phyloP scores from a whole-genome alignment of 2,113 vertebrate species.

The Potamarius usumacintae region DNA sequence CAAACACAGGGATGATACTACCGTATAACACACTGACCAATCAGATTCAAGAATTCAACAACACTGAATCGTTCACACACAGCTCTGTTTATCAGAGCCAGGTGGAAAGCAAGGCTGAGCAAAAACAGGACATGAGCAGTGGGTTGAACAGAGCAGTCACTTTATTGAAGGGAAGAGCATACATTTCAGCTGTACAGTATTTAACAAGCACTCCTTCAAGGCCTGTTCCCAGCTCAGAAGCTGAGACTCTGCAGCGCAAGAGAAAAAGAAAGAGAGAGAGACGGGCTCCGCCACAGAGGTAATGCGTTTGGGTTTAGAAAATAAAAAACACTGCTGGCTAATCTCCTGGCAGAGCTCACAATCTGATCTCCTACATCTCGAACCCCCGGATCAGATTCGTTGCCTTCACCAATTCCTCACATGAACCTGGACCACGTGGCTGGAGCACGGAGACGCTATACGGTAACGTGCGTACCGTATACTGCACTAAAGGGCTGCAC shows the following conservation, averaged over 20 bases:
- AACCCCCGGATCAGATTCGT: neutral
- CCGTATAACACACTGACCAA: neutral
- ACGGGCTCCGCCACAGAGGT: conserved; percentile 75
- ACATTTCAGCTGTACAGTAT: conserved; percentile 89
- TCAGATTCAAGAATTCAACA: neutral
- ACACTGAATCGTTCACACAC: neutral
- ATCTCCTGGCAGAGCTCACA: conserved; percentile 73
- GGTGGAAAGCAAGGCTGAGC: neutral
- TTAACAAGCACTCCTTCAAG: conserved; percentile 83
- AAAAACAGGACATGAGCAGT: conserved; percentile 4
- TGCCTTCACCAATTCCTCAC: neutral
- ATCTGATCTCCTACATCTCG: conserved; percentile 5
- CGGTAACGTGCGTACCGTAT: neutral
- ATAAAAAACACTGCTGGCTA: conserved; percentile 67
- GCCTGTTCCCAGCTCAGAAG: conserved; percentile 64
- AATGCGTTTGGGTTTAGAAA: conserved; percentile 71
- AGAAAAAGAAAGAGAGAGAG: neutral
- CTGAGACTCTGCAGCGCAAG: conserved; percentile 69
- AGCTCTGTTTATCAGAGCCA: neutral
- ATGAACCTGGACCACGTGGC: conserved; percentile 58
- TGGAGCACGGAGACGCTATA: neutral
- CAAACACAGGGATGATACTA: neutral
- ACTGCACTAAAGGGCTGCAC: neutral
- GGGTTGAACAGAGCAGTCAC: conserved; percentile 71
- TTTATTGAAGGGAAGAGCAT: conserved; percentile 80